Evolutionary conservation across 2,888 invertebrate species (phyloP).

Genomic region (Ochropleura leucogaster): DNA sequence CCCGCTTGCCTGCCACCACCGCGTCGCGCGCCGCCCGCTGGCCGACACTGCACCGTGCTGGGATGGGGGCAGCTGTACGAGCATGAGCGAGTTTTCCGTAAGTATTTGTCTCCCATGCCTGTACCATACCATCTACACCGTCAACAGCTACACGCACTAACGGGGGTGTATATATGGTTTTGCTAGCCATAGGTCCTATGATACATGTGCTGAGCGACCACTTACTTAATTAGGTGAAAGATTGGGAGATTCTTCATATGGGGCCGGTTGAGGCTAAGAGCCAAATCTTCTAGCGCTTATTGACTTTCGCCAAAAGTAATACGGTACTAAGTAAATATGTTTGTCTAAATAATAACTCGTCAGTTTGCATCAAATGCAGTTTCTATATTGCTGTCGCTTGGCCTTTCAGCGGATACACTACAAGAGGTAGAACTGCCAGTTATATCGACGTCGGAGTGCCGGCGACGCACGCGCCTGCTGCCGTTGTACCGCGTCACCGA

Average conservation of each 20-base stretch:
- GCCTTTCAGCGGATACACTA: slow-evolving; percentile 93
- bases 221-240: not conserved
- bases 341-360: not conserved
- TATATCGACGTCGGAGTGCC: slow-evolving; percentile 94
- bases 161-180: not conserved
- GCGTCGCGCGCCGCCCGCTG: slow-evolving; percentile 91
- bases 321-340: not conserved
- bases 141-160: not conserved
- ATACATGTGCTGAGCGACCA: not conserved
- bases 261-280: not conserved
- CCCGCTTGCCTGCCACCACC: slow-evolving; percentile 90
- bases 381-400: not conserved
- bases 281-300: not conserved
- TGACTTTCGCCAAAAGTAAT: not conserved
- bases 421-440: slow-evolving; percentile 95
- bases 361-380: not conserved
- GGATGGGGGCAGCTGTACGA: slow-evolving; percentile 96
- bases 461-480: slow-evolving; percentile 93
- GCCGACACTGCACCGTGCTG: slow-evolving; percentile 93
- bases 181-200: not conserved
- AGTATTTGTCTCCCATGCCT: slow-evolving; percentile 77
- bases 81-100: slow-evolving; percentile 95
- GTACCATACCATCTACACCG: not conserved
- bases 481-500: slow-evolving; percentile 94
- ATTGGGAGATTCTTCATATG: not conserved